Evolutionary conservation across 2,888 invertebrate species (phyloP).

Genomic region (Abrostola triplasia): DNA sequence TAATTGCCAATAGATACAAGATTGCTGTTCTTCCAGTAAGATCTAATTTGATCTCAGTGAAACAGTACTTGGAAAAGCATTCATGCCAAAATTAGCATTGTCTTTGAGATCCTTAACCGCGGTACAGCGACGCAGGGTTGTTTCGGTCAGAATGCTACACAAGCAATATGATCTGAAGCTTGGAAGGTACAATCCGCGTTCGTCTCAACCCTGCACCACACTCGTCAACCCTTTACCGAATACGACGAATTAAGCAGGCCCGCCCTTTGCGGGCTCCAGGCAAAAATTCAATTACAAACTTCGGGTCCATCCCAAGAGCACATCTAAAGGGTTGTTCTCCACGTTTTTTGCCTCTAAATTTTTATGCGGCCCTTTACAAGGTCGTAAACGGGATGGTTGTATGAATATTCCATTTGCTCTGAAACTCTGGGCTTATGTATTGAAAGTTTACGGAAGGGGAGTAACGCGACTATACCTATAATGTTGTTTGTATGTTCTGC

Average conservation of each 20-base stretch:
- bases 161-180: background rate
- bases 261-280: conserved; percentile 87
- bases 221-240: conserved; percentile 78
- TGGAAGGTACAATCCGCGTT: conserved; percentile 20
- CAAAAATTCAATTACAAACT: conserved; percentile 89
- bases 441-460: conserved; percentile 68
- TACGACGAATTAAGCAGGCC: conserved; percentile 85
- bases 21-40: too few relatives aligned
- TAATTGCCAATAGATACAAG: too few relatives aligned
- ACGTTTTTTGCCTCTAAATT: conserved; percentile 84
- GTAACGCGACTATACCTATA: conserved; percentile 43
- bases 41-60: too few relatives aligned
- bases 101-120: too few relatives aligned
- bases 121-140: too few relatives aligned
- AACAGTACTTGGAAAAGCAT: too few relatives aligned
- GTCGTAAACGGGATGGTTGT: conserved; percentile 85
- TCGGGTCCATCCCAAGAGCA: conserved; percentile 84
- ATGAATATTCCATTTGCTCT: conserved; percentile 85
- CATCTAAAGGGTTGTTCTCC: conserved; percentile 78
- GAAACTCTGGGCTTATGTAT: conserved; percentile 75
- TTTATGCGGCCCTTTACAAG: conserved; percentile 87
- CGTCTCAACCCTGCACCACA: conserved; percentile 54
- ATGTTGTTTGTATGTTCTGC: conserved; percentile 52
- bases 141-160: background rate
- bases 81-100: too few relatives aligned